Percentiles rank a stretch among this genome's conserved stretches.
phyloP scores from a whole-genome alignment of 2,797 vertebrate genomes.

The Melanotaenia boesemani region DNA sequence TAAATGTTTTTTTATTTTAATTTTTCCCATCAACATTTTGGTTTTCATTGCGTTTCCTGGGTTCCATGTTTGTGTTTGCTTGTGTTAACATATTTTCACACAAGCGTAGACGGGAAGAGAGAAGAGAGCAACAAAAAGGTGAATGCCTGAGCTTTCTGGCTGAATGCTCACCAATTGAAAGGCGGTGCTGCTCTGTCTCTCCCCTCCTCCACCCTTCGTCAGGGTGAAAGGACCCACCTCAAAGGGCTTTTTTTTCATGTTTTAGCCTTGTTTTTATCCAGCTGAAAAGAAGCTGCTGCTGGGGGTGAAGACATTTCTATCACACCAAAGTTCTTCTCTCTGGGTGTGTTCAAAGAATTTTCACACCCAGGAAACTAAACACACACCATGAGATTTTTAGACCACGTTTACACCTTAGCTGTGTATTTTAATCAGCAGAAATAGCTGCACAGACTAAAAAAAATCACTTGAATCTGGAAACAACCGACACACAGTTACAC shows the following conservation, averaged over 20 bases:
- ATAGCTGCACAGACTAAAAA: too few species aligned
- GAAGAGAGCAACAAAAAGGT: slow-evolving; percentile 30
- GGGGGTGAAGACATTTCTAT: slow-evolving; percentile 54
- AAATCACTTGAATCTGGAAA: too few species aligned
- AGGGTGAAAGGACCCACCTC: slow-evolving; percentile 64
- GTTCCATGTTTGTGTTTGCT: slow-evolving; percentile 28
- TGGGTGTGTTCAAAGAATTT: neutral
- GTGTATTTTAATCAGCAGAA: neutral
- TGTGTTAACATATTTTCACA: slow-evolving; percentile 33
- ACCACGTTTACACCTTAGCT: neutral
- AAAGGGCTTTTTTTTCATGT: slow-evolving; percentile 54
- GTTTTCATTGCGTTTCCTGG: too few species aligned
- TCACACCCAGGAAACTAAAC: neutral
- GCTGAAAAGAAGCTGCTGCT: slow-evolving; percentile 55
- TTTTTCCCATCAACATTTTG: neutral
- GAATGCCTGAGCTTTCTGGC: slow-evolving; percentile 63
- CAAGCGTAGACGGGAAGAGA: slow-evolving; percentile 20
- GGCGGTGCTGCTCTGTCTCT: slow-evolving; percentile 22
- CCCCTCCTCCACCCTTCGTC: slow-evolving; percentile 12
- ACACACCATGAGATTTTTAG: neutral
- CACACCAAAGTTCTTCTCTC: neutral
- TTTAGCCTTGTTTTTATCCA: slow-evolving; percentile 57
- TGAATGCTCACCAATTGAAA: slow-evolving; percentile 64
- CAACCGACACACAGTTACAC: too few species aligned
- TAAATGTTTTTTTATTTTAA: neutral